phyloP scores from a whole-genome alignment of 2,113 vertebrate genomes.

The Helogale parvula region DNA sequence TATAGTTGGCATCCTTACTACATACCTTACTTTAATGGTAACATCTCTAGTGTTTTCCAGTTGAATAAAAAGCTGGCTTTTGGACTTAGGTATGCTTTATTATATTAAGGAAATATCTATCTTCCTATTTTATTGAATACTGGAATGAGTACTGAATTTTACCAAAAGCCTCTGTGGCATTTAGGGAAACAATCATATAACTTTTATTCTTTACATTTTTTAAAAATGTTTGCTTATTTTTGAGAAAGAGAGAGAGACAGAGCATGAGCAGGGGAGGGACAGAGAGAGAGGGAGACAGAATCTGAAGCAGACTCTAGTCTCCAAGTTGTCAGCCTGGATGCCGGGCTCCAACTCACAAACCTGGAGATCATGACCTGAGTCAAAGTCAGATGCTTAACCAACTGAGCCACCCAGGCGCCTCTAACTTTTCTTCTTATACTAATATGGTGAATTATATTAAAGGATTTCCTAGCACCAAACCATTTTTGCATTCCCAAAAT shows the following conservation, averaged over 20 bases:
- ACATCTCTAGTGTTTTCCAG: background rate
- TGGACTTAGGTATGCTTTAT: background rate
- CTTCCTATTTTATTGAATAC: background rate
- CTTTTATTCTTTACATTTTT: background rate
- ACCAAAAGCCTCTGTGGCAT: background rate
- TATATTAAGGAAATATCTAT: background rate
- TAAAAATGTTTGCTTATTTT: too few relatives aligned
- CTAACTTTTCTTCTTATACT: background rate
- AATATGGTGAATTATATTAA: background rate
- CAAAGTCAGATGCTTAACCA: too few relatives aligned
- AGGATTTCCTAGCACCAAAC: background rate
- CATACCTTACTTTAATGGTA: background rate
- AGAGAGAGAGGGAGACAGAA: too few relatives aligned
- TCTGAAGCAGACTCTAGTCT: too few relatives aligned
- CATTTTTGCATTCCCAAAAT: background rate
- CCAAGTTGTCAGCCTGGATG: too few relatives aligned
- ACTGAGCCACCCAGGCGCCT: too few relatives aligned
- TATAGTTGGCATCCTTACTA: background rate
- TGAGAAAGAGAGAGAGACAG: too few relatives aligned
- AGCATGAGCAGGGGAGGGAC: too few relatives aligned
- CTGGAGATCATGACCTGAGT: too few relatives aligned
- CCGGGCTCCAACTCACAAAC: too few relatives aligned
- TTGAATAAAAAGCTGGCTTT: conserved; percentile 17
- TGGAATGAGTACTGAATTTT: background rate
- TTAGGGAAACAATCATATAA: background rate